Evolutionary conservation across 2,113 vertebrate genomes (phyloP).

Genomic region (Trichechus manatus): DNA sequence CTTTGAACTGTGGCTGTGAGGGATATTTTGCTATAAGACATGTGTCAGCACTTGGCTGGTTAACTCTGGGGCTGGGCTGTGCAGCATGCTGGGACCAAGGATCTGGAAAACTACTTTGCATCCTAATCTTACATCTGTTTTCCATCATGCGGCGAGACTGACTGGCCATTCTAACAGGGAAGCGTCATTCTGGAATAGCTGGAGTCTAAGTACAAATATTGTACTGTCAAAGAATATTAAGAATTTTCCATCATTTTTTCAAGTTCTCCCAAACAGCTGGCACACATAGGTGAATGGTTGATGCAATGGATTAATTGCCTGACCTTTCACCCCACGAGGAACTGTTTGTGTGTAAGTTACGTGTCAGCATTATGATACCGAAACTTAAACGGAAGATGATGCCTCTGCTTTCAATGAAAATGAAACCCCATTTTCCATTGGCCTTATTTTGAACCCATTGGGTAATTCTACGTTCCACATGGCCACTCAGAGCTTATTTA

Average conservation of each 20-base stretch:
- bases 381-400: slow-evolving; percentile 76
- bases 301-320: slow-evolving; percentile 66
- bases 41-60: slow-evolving; percentile 92
- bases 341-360: slow-evolving; percentile 47
- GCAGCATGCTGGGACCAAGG: slow-evolving; percentile 89
- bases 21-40: slow-evolving; percentile 92
- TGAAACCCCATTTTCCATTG: slow-evolving; percentile 57
- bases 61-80: slow-evolving; percentile 88
- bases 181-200: slow-evolving; percentile 84
- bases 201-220: slow-evolving; percentile 84
- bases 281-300: slow-evolving; percentile 75
- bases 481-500: background rate
- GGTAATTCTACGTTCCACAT: background rate
- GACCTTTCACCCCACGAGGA: slow-evolving; percentile 70
- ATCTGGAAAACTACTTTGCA: slow-evolving; percentile 92
- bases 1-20: slow-evolving; percentile 93
- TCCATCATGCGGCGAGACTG: slow-evolving; percentile 89
- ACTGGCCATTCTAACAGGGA: slow-evolving; percentile 87
- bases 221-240: slow-evolving; percentile 88
- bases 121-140: slow-evolving; percentile 92
- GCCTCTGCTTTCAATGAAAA: slow-evolving; percentile 62
- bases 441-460: slow-evolving; percentile 67
- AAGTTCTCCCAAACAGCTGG: slow-evolving; percentile 82
- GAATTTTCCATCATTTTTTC: slow-evolving; percentile 80
- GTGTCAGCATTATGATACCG: slow-evolving; percentile 60